phyloP scores from a whole-genome alignment of 2,113 vertebrate genomes.

The Hydrolagus affinis region DNA sequence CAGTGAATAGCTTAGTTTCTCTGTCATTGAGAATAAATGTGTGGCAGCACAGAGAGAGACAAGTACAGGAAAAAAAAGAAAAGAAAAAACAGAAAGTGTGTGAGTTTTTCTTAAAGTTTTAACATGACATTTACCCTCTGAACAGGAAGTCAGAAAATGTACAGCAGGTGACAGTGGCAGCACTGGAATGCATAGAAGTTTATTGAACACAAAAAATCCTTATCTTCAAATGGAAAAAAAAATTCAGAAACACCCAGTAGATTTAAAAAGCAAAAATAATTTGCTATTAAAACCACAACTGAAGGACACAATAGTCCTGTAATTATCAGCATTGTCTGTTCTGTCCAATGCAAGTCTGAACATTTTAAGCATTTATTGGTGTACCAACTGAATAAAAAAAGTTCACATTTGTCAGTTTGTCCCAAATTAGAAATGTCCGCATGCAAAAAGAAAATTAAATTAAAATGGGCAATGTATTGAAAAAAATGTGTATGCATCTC shows the following conservation, averaged over 20 bases:
- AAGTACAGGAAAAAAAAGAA: not conserved
- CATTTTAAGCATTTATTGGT: too few species aligned
- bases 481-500: too few species aligned
- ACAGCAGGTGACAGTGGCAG: not conserved
- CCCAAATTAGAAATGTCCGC: too few species aligned
- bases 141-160: not conserved
- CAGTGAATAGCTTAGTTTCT: slow-evolving; percentile 62
- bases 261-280: too few species aligned
- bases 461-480: too few species aligned
- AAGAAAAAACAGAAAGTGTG: slow-evolving; percentile 14
- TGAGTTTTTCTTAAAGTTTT: not conserved
- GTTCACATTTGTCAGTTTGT: too few species aligned
- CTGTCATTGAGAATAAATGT: slow-evolving; percentile 34
- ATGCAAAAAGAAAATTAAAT: too few species aligned
- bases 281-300: too few species aligned
- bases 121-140: not conserved
- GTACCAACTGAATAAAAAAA: too few species aligned
- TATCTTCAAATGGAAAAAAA: not conserved
- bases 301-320: too few species aligned
- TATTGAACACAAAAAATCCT: not conserved
- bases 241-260: not conserved
- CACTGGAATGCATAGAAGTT: not conserved
- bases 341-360: too few species aligned
- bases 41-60: slow-evolving; percentile 36
- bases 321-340: too few species aligned